These are phyloP conservation scores for Distichodus sexfasciatus DNA, from an alignment of 2,797 vertebrate species.

Conservation along the genomic window DNA sequence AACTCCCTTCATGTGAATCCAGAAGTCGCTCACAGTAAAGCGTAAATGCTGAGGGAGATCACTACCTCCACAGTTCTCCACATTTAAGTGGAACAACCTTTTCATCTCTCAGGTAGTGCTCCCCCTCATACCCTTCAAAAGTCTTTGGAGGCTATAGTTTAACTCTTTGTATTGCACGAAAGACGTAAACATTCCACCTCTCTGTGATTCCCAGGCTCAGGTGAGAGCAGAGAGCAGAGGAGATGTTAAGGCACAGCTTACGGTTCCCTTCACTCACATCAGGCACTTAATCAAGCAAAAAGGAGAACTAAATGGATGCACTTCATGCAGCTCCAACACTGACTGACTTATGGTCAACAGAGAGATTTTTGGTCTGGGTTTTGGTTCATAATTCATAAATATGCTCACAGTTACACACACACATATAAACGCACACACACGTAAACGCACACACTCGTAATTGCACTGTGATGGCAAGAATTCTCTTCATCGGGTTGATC, in stretches of 20 bases:
- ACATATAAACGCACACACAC: conserved; percentile 31
- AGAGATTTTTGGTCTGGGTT: conserved; percentile 8
- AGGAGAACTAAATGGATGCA: background rate
- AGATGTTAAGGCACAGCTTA: conserved; percentile 48
- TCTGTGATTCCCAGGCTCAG: conserved; percentile 53
- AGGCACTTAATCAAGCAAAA: conserved; percentile 39
- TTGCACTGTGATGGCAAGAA: conserved; percentile 64
- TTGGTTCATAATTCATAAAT: conserved; percentile 47
- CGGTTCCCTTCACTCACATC: conserved; percentile 39
- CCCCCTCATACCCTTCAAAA: background rate
- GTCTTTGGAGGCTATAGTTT: conserved; percentile 20
- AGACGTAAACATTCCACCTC: conserved; percentile 51
- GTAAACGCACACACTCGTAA: conserved; percentile 59
- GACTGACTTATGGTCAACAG: conserved; percentile 4
- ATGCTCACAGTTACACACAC: conserved; percentile 19
- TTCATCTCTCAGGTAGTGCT: background rate
- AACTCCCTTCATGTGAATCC: background rate
- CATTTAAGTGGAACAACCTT: conserved; percentile 1
- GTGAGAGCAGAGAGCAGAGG: conserved; percentile 13
- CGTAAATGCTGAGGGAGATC: background rate
- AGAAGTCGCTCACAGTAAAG: conserved; percentile 3
- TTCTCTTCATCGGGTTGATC: conserved; percentile 35
- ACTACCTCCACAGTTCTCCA: background rate
- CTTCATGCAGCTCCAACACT: background rate
- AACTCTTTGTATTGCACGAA: conserved; percentile 69